Evolutionary conservation across 2,113 vertebrate species (phyloP).

Genomic region (Gobiocypris rarus): DNA sequence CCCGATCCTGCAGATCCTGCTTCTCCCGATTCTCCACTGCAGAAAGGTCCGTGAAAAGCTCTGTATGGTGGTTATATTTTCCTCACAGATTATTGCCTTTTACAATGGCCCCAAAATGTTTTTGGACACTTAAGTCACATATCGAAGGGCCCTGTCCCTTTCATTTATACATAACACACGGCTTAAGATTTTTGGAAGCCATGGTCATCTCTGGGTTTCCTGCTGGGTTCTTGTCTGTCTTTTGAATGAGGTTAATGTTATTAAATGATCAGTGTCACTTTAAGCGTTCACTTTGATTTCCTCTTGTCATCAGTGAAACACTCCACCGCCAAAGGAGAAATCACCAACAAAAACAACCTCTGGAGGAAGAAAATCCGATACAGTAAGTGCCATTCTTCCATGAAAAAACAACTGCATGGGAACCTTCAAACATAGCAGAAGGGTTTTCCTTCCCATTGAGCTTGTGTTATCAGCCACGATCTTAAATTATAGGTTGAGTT

Average conservation of each 20-base stretch:
- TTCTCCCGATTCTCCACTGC: neutral
- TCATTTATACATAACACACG: neutral
- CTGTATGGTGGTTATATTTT: neutral
- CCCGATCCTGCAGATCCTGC: neutral
- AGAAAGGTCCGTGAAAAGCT: slow-evolving; percentile 32
- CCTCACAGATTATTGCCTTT: neutral
- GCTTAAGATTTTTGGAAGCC: neutral
- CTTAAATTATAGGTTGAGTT: neutral
- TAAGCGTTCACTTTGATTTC: neutral
- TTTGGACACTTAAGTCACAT: neutral
- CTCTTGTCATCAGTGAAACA: slow-evolving; percentile 36
- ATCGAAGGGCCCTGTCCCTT: neutral
- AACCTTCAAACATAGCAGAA: neutral
- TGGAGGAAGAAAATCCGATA: slow-evolving; percentile 58
- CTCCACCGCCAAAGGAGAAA: slow-evolving; percentile 38
- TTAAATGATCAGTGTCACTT: neutral
- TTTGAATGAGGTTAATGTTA: neutral
- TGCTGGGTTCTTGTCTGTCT: neutral
- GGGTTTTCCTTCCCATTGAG: neutral
- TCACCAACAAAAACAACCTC: slow-evolving; percentile 33
- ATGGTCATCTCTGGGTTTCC: neutral
- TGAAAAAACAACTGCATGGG: neutral
- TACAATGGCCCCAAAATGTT: neutral
- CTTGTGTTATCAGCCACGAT: neutral
- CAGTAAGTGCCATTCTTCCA: slow-evolving; percentile 40